A percentile compares a stretch with the other conserved stretches of the same genome.
Evolutionary conservation across 1,140 invertebrate genomes (phyloP).

Genomic region (Spodoptera frugiperda): DNA sequence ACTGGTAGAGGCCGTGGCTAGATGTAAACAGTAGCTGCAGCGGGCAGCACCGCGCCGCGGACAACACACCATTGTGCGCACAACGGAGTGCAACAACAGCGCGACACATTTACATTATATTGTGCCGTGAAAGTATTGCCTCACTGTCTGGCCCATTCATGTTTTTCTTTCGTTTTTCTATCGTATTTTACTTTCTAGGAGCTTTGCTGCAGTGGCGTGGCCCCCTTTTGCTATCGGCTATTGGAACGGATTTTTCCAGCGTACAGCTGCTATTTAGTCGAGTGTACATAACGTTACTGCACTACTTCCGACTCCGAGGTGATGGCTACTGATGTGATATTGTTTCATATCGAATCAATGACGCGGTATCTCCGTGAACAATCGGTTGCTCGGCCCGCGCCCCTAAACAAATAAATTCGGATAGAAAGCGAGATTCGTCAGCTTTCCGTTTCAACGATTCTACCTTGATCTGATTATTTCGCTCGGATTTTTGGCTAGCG

Average conservation of each 20-base stretch:
- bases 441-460: conserved; percentile 56
- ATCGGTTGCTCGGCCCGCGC: conserved; percentile 20
- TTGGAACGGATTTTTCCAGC: conserved; percentile 1
- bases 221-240: not conserved
- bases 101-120: conserved; percentile 39
- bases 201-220: conserved; percentile 18
- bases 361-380: not conserved
- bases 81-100: conserved; percentile 37
- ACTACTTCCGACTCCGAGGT: too few species aligned
- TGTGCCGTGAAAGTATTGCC: conserved; percentile 39
- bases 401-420: conserved; percentile 47
- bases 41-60: too few species aligned
- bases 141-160: conserved; percentile 9
- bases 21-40: too few species aligned
- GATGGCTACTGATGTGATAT: not conserved
- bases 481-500: conserved; percentile 74
- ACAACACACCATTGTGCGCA: conserved; percentile 28
- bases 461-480: conserved; percentile 77
- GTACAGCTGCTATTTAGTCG: not conserved
- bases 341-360: not conserved
- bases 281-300: not conserved
- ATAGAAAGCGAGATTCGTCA: conserved; percentile 62
- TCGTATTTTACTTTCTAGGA: conserved; percentile 41
- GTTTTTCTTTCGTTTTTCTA: conserved; percentile 45
- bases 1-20: not conserved